Evolutionary conservation across 2,797 vertebrate genomes (phyloP).

Genomic region (Fistularia commersonii): DNA sequence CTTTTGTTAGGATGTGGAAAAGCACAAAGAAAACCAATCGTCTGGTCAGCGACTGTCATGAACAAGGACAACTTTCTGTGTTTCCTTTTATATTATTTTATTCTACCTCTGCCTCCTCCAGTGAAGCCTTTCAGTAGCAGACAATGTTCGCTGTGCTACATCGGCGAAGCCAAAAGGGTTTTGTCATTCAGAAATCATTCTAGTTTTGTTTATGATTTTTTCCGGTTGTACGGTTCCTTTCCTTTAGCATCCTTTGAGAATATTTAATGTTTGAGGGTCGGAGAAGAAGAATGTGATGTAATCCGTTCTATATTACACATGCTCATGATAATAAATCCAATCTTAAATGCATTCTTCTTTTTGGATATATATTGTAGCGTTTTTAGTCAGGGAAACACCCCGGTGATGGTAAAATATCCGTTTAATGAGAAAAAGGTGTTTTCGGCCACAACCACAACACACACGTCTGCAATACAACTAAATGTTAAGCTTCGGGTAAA

Average conservation of each 20-base stretch:
- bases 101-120: constrained; percentile 19
- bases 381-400: no score
- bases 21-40: constrained; percentile 19
- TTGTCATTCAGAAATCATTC: constrained; percentile 29
- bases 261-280: constrained; percentile 1
- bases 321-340: no score
- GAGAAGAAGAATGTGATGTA: no score
- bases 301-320: no score
- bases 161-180: constrained; percentile 15
- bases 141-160: constrained; percentile 16
- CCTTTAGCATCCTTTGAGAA: constrained; percentile 3
- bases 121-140: constrained; percentile 37
- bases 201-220: background rate
- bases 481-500: no score
- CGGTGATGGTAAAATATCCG: no score
- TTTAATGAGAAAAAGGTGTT: no score
- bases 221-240: constrained; percentile 7
- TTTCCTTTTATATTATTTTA: constrained; percentile 19
- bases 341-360: no score
- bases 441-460: no score
- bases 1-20: constrained; percentile 27
- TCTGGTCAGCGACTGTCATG: constrained; percentile 30
- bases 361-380: no score
- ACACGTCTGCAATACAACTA: no score
- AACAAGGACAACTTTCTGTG: constrained; percentile 30